Evolutionary conservation across 2,113 vertebrate genomes (phyloP), one percentile per base, ranked within the genome.

Genomic region (Apaloderma vittatum): DNA sequence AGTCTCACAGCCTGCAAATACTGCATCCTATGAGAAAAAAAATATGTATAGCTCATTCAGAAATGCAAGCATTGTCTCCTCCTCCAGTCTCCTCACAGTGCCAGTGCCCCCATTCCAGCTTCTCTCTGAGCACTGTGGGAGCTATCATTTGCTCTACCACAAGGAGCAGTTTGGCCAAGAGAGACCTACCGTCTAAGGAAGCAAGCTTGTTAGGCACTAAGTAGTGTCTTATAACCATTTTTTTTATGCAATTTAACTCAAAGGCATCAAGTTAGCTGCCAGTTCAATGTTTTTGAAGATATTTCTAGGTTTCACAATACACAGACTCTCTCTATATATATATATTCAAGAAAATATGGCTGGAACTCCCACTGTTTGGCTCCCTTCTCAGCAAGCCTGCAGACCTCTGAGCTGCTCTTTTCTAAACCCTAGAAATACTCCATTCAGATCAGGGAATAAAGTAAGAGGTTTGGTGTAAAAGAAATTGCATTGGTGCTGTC

Each of bases 61-160:
- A 67, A 32, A 52, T 37, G 66, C 12, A 86, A 81, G 17, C 18
- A 34, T 8, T 68, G 30, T 14, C 8, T 66, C 48, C 93, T 65
- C 23, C 54, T 85, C 80, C 43, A 65, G 54, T 15, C 40, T 34
- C 18, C 82, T 57, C 54, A 6, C 16, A 34, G 9, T 11, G 7
- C 21, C 78, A 61, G 7, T 18, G 22, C 22, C 21, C 17, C 14
- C 23, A 30, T 48, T 74, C 72, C 43, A 55, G 26, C 29, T 67
- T 3, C 9, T 20, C 0, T 23, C 51, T 3, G 0, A 2, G 3
- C 21, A 10, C 2, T 9, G 20, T 23, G 20, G 46, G 45, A 85
- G 22, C 8, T 72, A 24, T 29, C 20, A 0, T 17, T 30, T 11
- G 9, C 32, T 70, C 66, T 70, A 49, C 23, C 27, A 57, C 26